Percentiles rank a stretch among this genome's conserved stretches.
Conservation (phyloP, 2,888 invertebrate species). For the Homarus gammarus region DNA sequence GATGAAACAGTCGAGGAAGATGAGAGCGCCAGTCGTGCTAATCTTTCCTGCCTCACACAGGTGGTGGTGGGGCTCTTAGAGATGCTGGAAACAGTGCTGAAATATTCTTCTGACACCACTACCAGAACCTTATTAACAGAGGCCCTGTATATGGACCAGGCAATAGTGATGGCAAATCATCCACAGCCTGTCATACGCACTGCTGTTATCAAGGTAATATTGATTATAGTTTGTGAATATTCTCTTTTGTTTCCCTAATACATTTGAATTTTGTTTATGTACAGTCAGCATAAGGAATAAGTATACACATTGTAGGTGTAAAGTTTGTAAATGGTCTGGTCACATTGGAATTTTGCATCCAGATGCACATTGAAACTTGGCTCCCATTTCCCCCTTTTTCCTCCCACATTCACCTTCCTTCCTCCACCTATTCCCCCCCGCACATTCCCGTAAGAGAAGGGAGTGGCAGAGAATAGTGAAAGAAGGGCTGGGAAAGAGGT, state of each 20-base stretch:
- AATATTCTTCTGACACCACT: conserved; percentile 45
- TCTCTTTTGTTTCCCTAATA: not conserved
- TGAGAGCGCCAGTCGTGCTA: conserved; percentile 14
- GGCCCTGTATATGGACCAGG: conserved; percentile 53
- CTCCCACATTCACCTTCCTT: too few species aligned
- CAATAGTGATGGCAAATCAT: conserved; percentile 57
- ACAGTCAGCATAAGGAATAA: too few species aligned
- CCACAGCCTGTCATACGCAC: conserved; percentile 53
- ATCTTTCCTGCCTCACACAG: conserved; percentile 40
- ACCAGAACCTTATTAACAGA: conserved; percentile 52
- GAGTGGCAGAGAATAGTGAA: too few species aligned
- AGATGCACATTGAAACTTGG: too few species aligned
- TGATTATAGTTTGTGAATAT: not conserved
- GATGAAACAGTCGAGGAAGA: conserved; percentile 56
- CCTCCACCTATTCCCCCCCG: too few species aligned
- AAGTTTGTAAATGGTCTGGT: too few species aligned
- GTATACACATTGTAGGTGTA: too few species aligned
- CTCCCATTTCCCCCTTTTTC: too few species aligned
- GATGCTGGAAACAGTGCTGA: conserved; percentile 40
- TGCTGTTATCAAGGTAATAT: conserved; percentile 57
- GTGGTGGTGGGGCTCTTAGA: conserved; percentile 61
- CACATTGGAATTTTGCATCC: too few species aligned
- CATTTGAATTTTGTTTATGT: not conserved
- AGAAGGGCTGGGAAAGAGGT: too few species aligned
- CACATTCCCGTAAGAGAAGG: too few species aligned